Evolutionary conservation across 1,140 invertebrate genomes (phyloP), one percentile per base, ranked within the genome.

Genomic region (Drosophila punjabiensis): DNA sequence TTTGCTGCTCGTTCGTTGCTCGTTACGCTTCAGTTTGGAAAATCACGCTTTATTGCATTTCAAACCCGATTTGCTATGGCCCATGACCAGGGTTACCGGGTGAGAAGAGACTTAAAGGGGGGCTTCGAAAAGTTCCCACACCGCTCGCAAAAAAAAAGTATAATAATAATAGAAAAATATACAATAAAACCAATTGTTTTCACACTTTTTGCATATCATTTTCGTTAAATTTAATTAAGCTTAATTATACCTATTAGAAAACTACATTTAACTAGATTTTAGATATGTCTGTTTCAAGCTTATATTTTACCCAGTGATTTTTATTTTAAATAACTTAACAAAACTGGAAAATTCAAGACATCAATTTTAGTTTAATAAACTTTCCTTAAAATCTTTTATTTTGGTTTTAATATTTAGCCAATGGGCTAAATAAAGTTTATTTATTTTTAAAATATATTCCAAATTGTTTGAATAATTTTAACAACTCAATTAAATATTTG

Each of bases 31-130:
- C 68, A 76, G 56, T 74, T 79, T 79, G 50, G 41, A 63, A 62
- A 76, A 69, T 79, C 81, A 76, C 81, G 81, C 81, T 79, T 83
- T 84, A 83, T 83, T 83, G 81, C 81, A 79, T 83, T 83, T 71
- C 56, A 69, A 83, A 76, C 78, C 62, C 62, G 70, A 68, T 81
- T 81, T 62, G 63, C 59, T 75, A 18, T 77, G 74, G 79, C 47
- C 58, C 61, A 61, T 73, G 79, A 77, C 70, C 55, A 18, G 47
- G 37, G 52, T 70, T 50, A 67, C 66, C 35, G 16, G 64, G 20
- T 9, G 28, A n/a, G 62, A 24, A 48, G 32, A 10, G 33, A 20
- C 14, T 32, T 18, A 11, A 32, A 18, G 45, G 47, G 62, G 33
- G n/a, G 41, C 3, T 13, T 30, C 6, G 5, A 66, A 53, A 43